Percentiles rank a stretch among this genome's conserved stretches.
phyloP scores from a whole-genome alignment of 2,888 invertebrate genomes.

The Adelognathus sp. region DNA sequence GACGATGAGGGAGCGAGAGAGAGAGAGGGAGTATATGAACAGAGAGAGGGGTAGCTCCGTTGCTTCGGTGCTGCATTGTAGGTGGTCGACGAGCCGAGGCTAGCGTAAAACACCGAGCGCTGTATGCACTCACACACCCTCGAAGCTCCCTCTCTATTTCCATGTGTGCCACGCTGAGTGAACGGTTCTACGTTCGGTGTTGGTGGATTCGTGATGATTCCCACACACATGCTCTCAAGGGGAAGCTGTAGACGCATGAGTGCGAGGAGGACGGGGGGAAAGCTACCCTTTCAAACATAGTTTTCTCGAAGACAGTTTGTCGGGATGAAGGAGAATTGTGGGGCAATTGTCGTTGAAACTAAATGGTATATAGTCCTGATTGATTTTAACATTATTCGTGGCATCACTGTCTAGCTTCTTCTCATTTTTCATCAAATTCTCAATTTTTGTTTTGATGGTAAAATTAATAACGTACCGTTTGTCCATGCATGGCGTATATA shows the following conservation, averaged over 20 bases:
- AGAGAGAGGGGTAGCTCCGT: background rate
- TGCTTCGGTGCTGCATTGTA: conserved; percentile 38
- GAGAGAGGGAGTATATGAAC: background rate
- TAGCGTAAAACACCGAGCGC: background rate
- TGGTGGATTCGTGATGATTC: conserved; percentile 15
- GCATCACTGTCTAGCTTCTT: too few relatives aligned
- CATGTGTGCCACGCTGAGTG: background rate
- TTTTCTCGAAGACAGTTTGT: too few relatives aligned
- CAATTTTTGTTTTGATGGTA: too few relatives aligned
- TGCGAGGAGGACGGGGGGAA: background rate
- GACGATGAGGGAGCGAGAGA: conserved; percentile 29
- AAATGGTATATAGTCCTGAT: too few relatives aligned
- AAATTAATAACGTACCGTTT: too few relatives aligned
- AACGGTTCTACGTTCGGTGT: background rate
- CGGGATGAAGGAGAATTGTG: too few relatives aligned
- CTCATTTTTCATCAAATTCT: too few relatives aligned
- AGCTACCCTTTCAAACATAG: too few relatives aligned
- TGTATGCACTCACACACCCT: background rate
- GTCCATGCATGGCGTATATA: too few relatives aligned
- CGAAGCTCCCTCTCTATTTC: background rate
- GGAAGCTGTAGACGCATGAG: background rate
- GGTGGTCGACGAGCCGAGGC: conserved; percentile 41
- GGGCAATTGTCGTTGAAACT: too few relatives aligned
- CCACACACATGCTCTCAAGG: background rate
- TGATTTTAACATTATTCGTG: too few relatives aligned